Conservation (phyloP, 2,888 invertebrate species). For the Watsonalla binaria region DNA sequence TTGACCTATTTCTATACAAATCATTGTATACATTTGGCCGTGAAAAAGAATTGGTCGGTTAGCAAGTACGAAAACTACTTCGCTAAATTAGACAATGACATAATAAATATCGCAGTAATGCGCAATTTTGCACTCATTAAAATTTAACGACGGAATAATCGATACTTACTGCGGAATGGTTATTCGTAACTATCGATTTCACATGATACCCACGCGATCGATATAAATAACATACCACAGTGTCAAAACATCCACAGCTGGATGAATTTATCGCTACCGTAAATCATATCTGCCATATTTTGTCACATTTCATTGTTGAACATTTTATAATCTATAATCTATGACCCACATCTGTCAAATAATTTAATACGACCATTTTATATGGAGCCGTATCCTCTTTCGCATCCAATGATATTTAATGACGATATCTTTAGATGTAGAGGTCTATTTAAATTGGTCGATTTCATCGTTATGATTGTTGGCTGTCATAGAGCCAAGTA, state of each 20-base stretch:
- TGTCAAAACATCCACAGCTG: not conserved
- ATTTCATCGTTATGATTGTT: not conserved
- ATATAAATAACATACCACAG: too few relatives aligned
- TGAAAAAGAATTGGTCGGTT: too few relatives aligned
- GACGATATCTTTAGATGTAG: not conserved
- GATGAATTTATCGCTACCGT: conserved; percentile 10
- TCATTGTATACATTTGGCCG: too few relatives aligned
- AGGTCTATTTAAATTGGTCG: not conserved
- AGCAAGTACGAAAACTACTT: too few relatives aligned
- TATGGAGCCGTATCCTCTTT: conserved; percentile 15
- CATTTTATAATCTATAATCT: conserved; percentile 30
- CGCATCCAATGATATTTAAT: conserved; percentile 1
- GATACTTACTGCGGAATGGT: too few relatives aligned
- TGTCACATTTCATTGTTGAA: conserved; percentile 28
- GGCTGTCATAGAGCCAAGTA: conserved; percentile 1
- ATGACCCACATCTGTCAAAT: conserved; percentile 31
- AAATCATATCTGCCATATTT: conserved; percentile 35
- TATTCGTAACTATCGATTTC: too few relatives aligned
- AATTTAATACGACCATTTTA: conserved; percentile 20
- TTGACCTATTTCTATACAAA: too few relatives aligned
- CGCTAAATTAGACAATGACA: too few relatives aligned
- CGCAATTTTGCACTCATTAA: too few relatives aligned
- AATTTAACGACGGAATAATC: too few relatives aligned
- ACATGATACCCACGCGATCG: too few relatives aligned
- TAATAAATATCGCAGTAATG: too few relatives aligned